Evolutionary conservation across 2,888 invertebrate genomes (phyloP), one percentile per base, ranked within the genome.

Genomic region (Drosophila parthenogenetica): DNA sequence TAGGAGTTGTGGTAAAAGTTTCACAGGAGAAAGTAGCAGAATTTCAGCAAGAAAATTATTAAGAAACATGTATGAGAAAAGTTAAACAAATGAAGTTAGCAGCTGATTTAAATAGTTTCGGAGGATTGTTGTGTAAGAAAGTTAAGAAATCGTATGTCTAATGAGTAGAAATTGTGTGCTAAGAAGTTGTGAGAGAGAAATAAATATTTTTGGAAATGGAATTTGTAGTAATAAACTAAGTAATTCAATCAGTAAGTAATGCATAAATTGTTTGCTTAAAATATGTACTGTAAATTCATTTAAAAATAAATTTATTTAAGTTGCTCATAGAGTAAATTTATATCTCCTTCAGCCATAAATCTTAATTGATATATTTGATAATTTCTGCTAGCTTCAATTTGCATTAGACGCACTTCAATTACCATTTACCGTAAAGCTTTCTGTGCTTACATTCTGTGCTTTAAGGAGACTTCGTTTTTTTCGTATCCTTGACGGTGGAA

Each of bases 1-100:
- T 75, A 46, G 59, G 37, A 43, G 45, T 54, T 48, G 46, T 2
- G 62, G 37, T 22, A 43, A 62, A 76, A 74, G 22, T 76, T 76
- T 42, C 11, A 3, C 29, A 29, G 40, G 67, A 25, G 77, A 49
- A 72, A 68, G 68, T 53, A 74, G 29, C 49, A 51, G 22, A 35
- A 55, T 19, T 14, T 22, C 11, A 16, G 17, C 19, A 22, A 35
- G 22, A 35, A 29, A 42, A 42, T 53, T 42, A 8, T 43, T 48
- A 50, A 7, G 32, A 13, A 39, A 14, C 25, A 14, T 51, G 46
- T 22, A 39, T 65, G 51, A 22, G 46, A 42, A 49, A 51, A 64
- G 32, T 69, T 48, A n/a, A 4, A 7, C 25, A 64, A 69, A 55
- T 58, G 45, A 54, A 74, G 42, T 69, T 42, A 58, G 40, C 11